Conservation (phyloP, 2,113 vertebrate species). For the Otocyon megalotis region DNA sequence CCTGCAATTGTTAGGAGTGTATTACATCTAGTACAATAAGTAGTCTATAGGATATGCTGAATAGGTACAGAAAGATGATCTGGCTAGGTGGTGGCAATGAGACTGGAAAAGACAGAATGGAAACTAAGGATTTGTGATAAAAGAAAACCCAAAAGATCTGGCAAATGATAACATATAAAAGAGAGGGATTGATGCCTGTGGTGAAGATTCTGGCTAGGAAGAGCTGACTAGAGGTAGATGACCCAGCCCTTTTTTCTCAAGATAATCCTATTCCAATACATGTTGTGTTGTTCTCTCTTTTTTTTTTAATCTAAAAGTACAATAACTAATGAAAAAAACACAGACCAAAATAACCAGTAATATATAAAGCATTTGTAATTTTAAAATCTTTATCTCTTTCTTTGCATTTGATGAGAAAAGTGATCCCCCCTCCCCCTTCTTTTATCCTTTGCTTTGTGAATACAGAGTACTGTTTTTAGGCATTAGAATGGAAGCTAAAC, state of each 20-base stretch:
- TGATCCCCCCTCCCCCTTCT: background rate
- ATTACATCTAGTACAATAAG: background rate
- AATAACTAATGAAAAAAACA: background rate
- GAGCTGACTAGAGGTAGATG: background rate
- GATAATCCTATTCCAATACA: background rate
- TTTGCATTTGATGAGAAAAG: conserved; percentile 8
- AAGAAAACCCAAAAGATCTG: background rate
- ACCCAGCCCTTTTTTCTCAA: background rate
- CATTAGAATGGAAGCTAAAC: conserved; percentile 47
- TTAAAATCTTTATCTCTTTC: background rate
- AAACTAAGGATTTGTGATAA: background rate
- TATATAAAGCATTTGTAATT: background rate
- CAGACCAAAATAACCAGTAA: background rate
- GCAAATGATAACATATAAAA: background rate
- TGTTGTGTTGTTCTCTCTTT: background rate
- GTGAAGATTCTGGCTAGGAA: background rate
- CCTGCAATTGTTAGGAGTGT: background rate
- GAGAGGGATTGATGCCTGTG: background rate
- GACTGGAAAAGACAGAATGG: background rate
- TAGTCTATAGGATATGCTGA: background rate
- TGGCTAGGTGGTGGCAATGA: background rate
- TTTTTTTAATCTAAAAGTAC: background rate
- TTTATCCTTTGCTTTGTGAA: conserved; percentile 5
- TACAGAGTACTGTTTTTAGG: background rate
- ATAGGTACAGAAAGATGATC: background rate